These are phyloP conservation scores for Scartelaos histophorus DNA, from an alignment of 2,113 vertebrate genomes.

Conservation along the genomic window DNA sequence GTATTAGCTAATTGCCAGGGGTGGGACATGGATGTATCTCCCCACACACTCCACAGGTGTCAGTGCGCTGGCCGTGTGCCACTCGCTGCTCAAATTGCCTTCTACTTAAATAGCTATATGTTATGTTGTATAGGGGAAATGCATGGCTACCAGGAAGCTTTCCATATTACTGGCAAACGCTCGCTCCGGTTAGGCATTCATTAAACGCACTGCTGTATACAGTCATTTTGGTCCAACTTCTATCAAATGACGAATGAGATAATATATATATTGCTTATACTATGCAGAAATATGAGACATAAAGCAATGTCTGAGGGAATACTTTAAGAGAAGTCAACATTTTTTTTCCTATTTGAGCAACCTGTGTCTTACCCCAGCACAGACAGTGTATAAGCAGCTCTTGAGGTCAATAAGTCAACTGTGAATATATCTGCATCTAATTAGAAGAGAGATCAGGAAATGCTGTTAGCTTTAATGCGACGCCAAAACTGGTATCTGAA, in stretches of 20 bases:
- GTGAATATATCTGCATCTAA: no score
- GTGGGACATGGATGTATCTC: conserved; percentile 39
- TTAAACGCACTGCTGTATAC: not conserved
- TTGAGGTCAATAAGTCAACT: no score
- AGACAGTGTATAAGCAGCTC: no score
- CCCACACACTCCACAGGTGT: conserved; percentile 43
- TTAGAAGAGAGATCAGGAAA: no score
- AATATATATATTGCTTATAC: not conserved
- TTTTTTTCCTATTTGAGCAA: no score
- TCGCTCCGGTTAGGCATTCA: conserved; percentile 11
- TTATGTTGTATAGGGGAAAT: conserved; percentile 18
- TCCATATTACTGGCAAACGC: conserved; percentile 1
- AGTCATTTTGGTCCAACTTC: not conserved
- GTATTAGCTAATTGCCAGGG: conserved; percentile 57
- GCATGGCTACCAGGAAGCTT: conserved; percentile 17
- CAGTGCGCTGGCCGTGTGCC: conserved; percentile 13
- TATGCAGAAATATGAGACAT: not conserved
- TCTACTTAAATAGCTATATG: conserved; percentile 25
- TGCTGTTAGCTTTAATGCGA: no score
- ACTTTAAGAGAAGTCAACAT: no score
- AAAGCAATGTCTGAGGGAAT: no score
- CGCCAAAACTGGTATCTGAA: no score
- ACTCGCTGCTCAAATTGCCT: not conserved
- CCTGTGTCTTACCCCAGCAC: no score
- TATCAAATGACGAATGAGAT: not conserved